These are phyloP conservation scores for Polyodon spathula DNA, from an alignment of 2,113 vertebrate genomes.

Conservation along the genomic window DNA sequence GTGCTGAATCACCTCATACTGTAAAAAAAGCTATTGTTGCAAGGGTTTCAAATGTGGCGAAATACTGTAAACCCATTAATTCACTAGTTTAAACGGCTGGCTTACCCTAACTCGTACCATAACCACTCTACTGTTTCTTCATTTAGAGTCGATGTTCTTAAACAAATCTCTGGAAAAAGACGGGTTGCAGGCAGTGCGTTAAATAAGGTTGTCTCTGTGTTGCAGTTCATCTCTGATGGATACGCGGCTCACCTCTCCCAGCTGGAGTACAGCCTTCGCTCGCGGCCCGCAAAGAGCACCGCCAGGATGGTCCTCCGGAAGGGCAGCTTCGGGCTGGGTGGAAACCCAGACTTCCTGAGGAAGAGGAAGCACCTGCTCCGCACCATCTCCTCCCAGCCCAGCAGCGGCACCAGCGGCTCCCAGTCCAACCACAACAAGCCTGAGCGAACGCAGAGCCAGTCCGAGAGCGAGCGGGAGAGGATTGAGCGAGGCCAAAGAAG, in stretches of 20 bases:
- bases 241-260: slow-evolving; percentile 91
- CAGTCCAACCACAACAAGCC: slow-evolving; percentile 54
- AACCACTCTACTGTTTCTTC: too few relatives aligned
- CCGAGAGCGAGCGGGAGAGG: slow-evolving; percentile 66
- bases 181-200: not conserved
- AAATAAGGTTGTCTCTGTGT: slow-evolving; percentile 21
- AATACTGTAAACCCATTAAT: too few relatives aligned
- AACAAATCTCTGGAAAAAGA: too few relatives aligned
- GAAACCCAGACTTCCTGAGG: slow-evolving; percentile 83
- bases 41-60: too few relatives aligned
- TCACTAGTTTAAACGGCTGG: too few relatives aligned
- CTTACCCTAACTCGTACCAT: too few relatives aligned
- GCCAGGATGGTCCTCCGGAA: slow-evolving; percentile 88
- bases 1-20: too few relatives aligned
- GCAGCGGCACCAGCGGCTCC: slow-evolving; percentile 20
- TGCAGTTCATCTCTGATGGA: slow-evolving; percentile 87
- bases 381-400: slow-evolving; percentile 81
- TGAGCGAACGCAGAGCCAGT: slow-evolving; percentile 83
- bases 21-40: too few relatives aligned
- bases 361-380: slow-evolving; percentile 90
- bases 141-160: too few relatives aligned
- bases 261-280: slow-evolving; percentile 86
- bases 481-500: slow-evolving; percentile 76
- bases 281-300: slow-evolving; percentile 77
- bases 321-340: slow-evolving; percentile 84